Evolutionary conservation across 2,888 invertebrate species (phyloP), one percentile per base, ranked within the genome.

Genomic region (Trichopria drosophilae): DNA sequence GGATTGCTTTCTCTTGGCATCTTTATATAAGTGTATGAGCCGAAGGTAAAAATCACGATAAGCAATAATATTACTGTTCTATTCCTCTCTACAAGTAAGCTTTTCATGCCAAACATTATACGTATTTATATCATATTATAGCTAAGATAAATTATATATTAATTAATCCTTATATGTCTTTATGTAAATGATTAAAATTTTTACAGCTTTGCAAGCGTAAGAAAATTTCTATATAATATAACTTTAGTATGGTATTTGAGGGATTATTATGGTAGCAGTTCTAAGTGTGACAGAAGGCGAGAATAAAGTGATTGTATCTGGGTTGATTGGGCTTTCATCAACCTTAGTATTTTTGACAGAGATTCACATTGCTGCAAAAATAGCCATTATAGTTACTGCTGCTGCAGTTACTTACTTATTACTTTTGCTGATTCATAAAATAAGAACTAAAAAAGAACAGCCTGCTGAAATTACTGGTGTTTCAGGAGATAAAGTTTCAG

Each of bases 81-180:
- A 32, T 42, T 42, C 32, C 42, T 29, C 42, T 42, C 42, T 42
- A 42, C 32, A 32, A 42, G 42, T 42, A 42, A 42, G 42, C 42
- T 42, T 32, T 42, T 29, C 42, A 42, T 42, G 42, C 32, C 32
- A 32, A 31, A 42, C 32, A 32, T 20, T 42, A 42, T 31, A 32
- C 32, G 42, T 23, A 32, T 42, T 42, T 42, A 32, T 42, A 42
- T 32, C 29, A 42, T 42, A 42, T 42, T 42, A 31, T 42, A 42
- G 12, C 32, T 32, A 32, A 42, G 42, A 42, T 42, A 42, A 29
- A 31, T 42, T 42, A 32, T 32, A 42, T 42, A 42, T 42, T 42
- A 42, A 42, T 42, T 42, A 42, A 42, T 42, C 42, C 42, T 42
- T 42, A 32, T 42, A 10, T 42, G 32, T 29, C 42, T 40, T 40